Evolutionary conservation across 2,888 invertebrate species (phyloP).

Genomic region (Drosophila sordidapex): DNA sequence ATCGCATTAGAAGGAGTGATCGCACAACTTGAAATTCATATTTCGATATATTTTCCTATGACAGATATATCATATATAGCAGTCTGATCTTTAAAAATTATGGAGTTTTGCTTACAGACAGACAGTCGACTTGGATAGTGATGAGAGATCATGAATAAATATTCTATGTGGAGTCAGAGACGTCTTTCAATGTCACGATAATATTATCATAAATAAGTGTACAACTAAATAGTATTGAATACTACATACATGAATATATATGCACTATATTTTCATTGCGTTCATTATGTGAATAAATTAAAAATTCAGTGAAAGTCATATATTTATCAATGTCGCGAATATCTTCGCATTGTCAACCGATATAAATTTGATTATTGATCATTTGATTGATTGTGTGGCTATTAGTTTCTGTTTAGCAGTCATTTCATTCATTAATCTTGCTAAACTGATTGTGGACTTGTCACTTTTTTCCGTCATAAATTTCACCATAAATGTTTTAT

Average conservation of each 20-base stretch:
- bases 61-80: not conserved
- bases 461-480: constrained; percentile 12
- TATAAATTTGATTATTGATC: constrained; percentile 2
- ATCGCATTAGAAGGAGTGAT: not conserved
- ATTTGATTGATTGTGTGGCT: not conserved
- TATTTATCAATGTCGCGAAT: constrained; percentile 4
- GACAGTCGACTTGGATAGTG: not conserved
- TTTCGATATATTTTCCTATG: not conserved
- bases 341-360: not conserved
- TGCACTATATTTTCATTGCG: not conserved
- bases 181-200: not conserved
- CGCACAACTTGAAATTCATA: not conserved
- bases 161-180: not conserved
- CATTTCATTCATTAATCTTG: constrained; percentile 5
- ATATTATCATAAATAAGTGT: not conserved
- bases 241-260: not conserved
- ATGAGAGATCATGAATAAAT: not conserved
- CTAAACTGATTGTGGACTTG: not conserved
- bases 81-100: not conserved
- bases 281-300: not conserved
- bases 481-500: constrained; percentile 59
- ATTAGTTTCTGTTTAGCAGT: not conserved
- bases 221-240: not conserved
- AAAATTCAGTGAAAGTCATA: constrained; percentile 16
- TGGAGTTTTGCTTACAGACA: not conserved